These are phyloP conservation scores for Hanleya hanleyi DNA, from an alignment of 2,888 invertebrate genomes.

Conservation along the genomic window DNA sequence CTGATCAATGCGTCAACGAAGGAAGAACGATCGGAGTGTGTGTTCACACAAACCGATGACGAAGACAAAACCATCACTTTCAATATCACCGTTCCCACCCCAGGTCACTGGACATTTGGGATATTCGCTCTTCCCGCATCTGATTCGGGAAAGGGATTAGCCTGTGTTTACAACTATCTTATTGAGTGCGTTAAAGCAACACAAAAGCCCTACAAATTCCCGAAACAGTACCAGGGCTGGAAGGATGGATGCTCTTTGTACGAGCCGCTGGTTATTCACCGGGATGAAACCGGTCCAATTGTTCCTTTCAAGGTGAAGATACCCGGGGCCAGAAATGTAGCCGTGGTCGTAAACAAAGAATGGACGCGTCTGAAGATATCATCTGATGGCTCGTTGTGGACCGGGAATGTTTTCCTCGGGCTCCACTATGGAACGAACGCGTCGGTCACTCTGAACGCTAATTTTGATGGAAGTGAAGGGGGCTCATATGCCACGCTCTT, in stretches of 20 bases:
- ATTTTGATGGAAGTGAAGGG: not conserved
- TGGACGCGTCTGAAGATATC: slow-evolving; percentile 45
- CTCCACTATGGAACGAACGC: not conserved
- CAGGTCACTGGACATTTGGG: slow-evolving; percentile 71
- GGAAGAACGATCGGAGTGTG: slow-evolving; percentile 16
- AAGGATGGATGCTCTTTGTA: slow-evolving; percentile 64
- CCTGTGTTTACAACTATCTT: slow-evolving; percentile 71
- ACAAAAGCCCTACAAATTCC: slow-evolving; percentile 60
- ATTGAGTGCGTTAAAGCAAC: slow-evolving; percentile 55
- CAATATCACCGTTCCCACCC: slow-evolving; percentile 53
- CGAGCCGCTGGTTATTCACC: slow-evolving; percentile 57
- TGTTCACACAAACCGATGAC: slow-evolving; percentile 57
- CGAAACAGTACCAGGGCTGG: slow-evolving; percentile 73
- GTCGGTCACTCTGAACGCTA: not conserved
- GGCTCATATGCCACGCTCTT: not conserved
- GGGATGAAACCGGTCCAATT: slow-evolving; percentile 49
- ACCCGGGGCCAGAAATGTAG: slow-evolving; percentile 67
- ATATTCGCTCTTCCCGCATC: slow-evolving; percentile 65
- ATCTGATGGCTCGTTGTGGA: not conserved
- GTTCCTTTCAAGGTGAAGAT: slow-evolving; percentile 59
- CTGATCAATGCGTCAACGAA: not conserved
- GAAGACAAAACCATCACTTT: slow-evolving; percentile 43
- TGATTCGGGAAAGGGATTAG: slow-evolving; percentile 70
- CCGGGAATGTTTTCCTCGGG: not conserved
- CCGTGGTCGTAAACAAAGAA: slow-evolving; percentile 63